Evolutionary conservation across 2,888 invertebrate genomes (phyloP), one percentile per base, ranked within the genome.

Genomic region (Caenorhabditis sp.): DNA sequence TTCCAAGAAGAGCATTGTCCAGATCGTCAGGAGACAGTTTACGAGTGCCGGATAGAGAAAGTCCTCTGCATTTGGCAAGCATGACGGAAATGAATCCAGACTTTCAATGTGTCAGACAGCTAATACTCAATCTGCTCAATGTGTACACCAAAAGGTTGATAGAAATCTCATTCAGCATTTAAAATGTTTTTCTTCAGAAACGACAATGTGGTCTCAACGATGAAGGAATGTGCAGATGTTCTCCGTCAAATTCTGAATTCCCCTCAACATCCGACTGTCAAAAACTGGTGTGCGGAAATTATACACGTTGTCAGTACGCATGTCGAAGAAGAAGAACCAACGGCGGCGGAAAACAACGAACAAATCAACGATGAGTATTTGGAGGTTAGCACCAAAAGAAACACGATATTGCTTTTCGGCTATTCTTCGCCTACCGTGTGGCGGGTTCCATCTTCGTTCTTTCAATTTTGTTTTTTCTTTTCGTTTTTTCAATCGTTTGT

Each of bases 281-380:
- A 90, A 67, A 89, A 87, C 47, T 90, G 90, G 90, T 91, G 91
- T 67, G 85, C 88, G 6, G 91, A 91, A 68, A 90, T 91, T 32
- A 86, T 91, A 37, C 85, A 88, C 40, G 88, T 90, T 37, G 89
- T 91, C 47, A 85, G 81, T 53, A 80, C 82, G 1, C 88, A 89
- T 58, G 84, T 91, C 80, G 89, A 90, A 28, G 89, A 92, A 90
- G 92, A 92, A 44, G 92, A 92, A 80, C 93, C 93, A 83, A 92
- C 92, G 18, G 92, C 92, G 72, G 88, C 92, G 28, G 93, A 93
- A 67, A 92, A 91, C 72, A 92, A 92, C 47, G 93, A 93, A 69
- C 92, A 92, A 58, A 92, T 93, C 28, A 93, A 93, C 85, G 92
- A 92, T 53, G 93, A 93, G 84, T 93, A 93, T 87, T 92, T 92